A percentile compares a stretch with the other conserved stretches of the same genome.
Evolutionary conservation across 2,797 vertebrate species (phyloP).

Genomic region (Merluccius polli): DNA sequence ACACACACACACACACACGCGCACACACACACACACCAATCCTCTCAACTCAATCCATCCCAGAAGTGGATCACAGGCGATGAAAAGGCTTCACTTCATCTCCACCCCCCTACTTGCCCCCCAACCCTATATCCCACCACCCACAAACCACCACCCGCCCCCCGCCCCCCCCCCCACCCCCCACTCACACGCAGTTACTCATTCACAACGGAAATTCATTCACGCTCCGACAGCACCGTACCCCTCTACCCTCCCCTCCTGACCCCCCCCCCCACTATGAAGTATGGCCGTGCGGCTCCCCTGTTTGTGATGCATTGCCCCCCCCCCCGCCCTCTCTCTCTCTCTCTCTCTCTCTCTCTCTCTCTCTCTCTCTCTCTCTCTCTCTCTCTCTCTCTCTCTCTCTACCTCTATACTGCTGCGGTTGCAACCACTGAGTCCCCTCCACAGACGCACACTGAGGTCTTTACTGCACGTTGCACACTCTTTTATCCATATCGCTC

Average conservation of each 20-base stretch:
- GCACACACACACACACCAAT: no score
- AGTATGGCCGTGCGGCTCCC: neutral
- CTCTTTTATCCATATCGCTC: conserved; percentile 10
- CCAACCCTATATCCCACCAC: no score
- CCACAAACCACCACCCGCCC: no score
- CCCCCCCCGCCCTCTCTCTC: no score
- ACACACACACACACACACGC: no score
- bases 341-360: no score
- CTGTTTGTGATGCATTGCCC: conserved; percentile 30
- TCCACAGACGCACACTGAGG: neutral
- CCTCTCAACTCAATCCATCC: conserved; percentile 23
- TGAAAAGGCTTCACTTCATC: no score
- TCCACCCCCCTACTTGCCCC: no score
- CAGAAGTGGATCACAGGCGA: conserved; percentile 66
- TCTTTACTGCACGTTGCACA: neutral
- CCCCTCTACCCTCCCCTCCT: conserved; percentile 39
- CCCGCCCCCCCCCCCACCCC: no score
- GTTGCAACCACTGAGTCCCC: neutral
- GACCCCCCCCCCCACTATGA: conserved; percentile 42
- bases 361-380: no score
- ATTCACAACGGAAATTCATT: conserved; percentile 81
- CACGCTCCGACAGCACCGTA: conserved; percentile 71
- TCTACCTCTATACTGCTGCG: neutral
- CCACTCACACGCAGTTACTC: conserved; percentile 73
- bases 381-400: no score